phyloP scores from a whole-genome alignment of 2,888 invertebrate genomes.

The Galeopsomyia nigrocyanea region DNA sequence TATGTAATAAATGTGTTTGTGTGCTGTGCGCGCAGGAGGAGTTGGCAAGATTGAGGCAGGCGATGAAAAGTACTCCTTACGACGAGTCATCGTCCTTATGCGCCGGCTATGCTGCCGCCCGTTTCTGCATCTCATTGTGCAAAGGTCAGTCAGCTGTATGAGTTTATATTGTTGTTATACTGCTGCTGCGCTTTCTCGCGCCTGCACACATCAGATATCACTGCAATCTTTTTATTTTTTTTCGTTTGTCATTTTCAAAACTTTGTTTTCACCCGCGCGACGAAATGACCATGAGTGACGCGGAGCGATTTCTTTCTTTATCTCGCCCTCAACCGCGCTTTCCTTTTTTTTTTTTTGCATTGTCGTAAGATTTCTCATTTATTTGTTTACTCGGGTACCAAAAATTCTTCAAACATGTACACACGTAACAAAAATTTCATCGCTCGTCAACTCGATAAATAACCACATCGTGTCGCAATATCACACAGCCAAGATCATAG shows the following conservation, averaged over 20 bases:
- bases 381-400: too few species aligned
- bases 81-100: conserved; percentile 74
- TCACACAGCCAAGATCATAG: too few species aligned
- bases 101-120: conserved; percentile 76
- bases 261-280: too few species aligned
- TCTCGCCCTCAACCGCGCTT: not conserved
- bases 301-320: not conserved
- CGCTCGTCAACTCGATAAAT: too few species aligned
- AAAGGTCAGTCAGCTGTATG: conserved; percentile 63
- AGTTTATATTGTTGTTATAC: too few species aligned
- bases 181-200: conserved; percentile 12
- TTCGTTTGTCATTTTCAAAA: not conserved
- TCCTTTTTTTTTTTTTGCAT: too few species aligned
- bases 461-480: too few species aligned
- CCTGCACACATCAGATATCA: not conserved
- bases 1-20: too few species aligned
- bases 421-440: too few species aligned
- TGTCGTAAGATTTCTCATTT: too few species aligned
- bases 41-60: conserved; percentile 53
- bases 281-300: too few species aligned
- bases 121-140: conserved; percentile 73
- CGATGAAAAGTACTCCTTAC: conserved; percentile 72
- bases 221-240: conserved; percentile 8
- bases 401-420: too few species aligned
- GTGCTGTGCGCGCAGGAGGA: conserved; percentile 70